Conservation (phyloP, 1,140 invertebrate genomes). For the Maniola jurtina region DNA sequence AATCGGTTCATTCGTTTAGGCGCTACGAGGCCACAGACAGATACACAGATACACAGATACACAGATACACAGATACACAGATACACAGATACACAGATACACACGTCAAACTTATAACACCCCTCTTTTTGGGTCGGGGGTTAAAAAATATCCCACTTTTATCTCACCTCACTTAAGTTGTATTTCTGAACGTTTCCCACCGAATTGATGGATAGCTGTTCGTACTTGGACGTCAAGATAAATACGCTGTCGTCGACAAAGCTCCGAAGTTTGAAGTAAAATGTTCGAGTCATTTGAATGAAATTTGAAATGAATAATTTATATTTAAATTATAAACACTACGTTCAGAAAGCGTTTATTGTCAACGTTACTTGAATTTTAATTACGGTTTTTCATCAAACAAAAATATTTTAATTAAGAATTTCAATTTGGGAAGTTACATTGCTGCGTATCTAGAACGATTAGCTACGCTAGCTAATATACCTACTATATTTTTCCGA, state of each 20-base stretch:
- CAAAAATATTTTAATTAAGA: too few relatives aligned
- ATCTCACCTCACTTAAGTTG: slow-evolving; percentile 37
- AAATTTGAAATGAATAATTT: slow-evolving; percentile 17
- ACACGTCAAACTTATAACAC: too few relatives aligned
- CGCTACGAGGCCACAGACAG: too few relatives aligned
- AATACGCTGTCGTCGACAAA: slow-evolving; percentile 32
- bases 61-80: too few relatives aligned
- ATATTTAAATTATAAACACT: slow-evolving; percentile 29
- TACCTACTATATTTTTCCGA: too few relatives aligned
- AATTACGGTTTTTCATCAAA: background rate
- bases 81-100: too few relatives aligned
- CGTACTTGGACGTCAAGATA: slow-evolving; percentile 31
- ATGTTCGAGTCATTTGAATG: slow-evolving; percentile 27
- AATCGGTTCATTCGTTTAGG: too few relatives aligned
- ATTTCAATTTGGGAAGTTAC: too few relatives aligned
- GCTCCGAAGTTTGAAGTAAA: slow-evolving; percentile 21
- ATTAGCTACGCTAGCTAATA: too few relatives aligned
- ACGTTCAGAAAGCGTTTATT: slow-evolving; percentile 15
- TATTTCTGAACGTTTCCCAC: slow-evolving; percentile 33
- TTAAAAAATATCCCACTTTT: slow-evolving; percentile 39
- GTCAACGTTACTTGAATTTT: slow-evolving; percentile 4
- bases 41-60: too few relatives aligned
- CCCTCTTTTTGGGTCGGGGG: too few relatives aligned
- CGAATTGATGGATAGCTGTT: slow-evolving; percentile 37
- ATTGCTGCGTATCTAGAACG: background rate